Base-by-base conservation (phyloP, 2,888 invertebrate species). In the Incurvaria masculella region DNA sequence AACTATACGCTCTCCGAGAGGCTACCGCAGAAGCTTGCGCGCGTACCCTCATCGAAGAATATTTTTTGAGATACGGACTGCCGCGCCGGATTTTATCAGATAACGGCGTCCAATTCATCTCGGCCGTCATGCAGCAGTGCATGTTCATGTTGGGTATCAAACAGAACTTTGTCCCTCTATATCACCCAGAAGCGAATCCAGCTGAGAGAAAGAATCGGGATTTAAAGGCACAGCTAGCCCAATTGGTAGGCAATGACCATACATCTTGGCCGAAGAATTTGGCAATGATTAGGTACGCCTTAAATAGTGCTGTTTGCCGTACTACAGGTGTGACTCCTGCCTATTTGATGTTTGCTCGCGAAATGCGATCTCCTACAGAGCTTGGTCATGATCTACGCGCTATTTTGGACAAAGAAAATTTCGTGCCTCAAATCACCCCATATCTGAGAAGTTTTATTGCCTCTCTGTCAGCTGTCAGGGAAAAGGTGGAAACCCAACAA, bases 111-210 rank as follows among this genome's bases (percentile, higher is more conserved):
- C 49, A 49, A 18, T 50, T 50, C 16, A 38, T 48, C 17, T 38
- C 48, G 6, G 48, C 51, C 11, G 48, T 42, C 1, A 51, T 51
- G 49, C 49, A 48, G 14, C 47, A 48, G 41, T 44, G 42, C 21
- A 51, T 48, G 48, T 21, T 42, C 16, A 21, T 41, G 4, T 16
- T 51, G 11, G 48, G 42, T 3, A 40, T 51, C 10, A 44, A 46
- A 16, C 48, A 48, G 20, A 44, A 46, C n/a, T 49, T 62, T 0
- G 56, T 55, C 2, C 61, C 64, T 1, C 44, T 61, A 0, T 64
- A 66, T 50, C 64, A 67, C 40, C 65, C 64, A 0, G 56, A 61
- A 21, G 58, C 61, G 0, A 65, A 65, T 42, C 64, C 61, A 0
- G 62, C 59, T 1, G 64, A 64, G 44, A 44, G 63, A 1, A 56